phyloP scores from a whole-genome alignment of 2,113 vertebrate species.

The Burhinus bistriatus region DNA sequence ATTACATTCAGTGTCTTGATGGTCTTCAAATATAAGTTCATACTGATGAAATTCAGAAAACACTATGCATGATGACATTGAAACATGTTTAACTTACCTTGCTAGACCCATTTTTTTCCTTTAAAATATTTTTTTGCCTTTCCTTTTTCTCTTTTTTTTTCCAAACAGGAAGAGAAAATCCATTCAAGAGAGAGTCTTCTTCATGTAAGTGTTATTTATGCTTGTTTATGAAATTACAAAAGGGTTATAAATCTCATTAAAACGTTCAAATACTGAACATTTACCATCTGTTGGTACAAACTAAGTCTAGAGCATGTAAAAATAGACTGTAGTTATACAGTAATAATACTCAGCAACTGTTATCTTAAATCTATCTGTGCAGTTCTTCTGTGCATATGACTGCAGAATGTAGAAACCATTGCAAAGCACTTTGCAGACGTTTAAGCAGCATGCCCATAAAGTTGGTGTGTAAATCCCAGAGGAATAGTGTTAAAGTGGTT shows the following conservation, averaged over 20 bases:
- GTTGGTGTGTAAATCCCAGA: neutral
- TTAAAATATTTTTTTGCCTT: slow-evolving; percentile 8
- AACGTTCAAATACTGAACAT: neutral
- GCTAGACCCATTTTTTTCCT: neutral
- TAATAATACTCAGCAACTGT: slow-evolving; percentile 16
- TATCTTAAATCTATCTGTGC: neutral
- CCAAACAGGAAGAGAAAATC: slow-evolving; percentile 62
- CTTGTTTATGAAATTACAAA: slow-evolving; percentile 55
- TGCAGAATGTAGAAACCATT: slow-evolving; percentile 10
- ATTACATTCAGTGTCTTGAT: neutral
- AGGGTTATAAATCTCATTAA: slow-evolving; percentile 20
- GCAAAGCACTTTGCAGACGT: slow-evolving; percentile 14
- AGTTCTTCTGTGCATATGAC: slow-evolving; percentile 3
- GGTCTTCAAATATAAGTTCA: neutral
- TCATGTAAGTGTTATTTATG: slow-evolving; percentile 73
- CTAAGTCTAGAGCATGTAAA: slow-evolving; percentile 8
- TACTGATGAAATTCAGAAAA: neutral
- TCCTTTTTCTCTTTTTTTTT: neutral
- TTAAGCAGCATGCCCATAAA: neutral
- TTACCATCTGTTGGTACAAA: slow-evolving; percentile 50
- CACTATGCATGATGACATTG: neutral
- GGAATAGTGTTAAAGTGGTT: neutral
- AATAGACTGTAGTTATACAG: slow-evolving; percentile 13
- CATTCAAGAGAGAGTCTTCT: slow-evolving; percentile 64
- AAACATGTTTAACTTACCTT: neutral